Evolutionary conservation across 2,797 vertebrate species (phyloP).

Genomic region (Hoplostethus mediterraneus): DNA sequence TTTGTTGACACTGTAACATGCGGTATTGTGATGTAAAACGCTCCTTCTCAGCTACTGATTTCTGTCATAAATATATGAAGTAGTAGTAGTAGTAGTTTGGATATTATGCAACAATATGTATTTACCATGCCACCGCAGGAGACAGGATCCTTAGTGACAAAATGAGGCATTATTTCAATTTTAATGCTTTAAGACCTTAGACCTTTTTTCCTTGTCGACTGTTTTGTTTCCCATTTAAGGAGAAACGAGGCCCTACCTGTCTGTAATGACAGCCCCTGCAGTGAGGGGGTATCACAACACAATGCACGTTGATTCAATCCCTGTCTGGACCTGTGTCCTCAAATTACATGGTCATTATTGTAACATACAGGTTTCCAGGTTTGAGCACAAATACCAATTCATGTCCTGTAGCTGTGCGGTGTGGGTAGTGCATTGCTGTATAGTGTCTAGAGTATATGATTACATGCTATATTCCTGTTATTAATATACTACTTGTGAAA

Average conservation of each 20-base stretch:
- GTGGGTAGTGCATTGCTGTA: too few species aligned
- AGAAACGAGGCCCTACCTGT: slow-evolving; percentile 13
- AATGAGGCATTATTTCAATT: neutral
- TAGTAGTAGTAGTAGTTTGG: neutral
- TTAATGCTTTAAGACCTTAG: neutral
- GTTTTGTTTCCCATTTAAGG: slow-evolving; percentile 13
- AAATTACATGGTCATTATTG: slow-evolving; percentile 55
- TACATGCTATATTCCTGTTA: neutral
- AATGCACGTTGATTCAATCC: slow-evolving; percentile 40
- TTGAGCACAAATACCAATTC: neutral
- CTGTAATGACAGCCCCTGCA: slow-evolving; percentile 42
- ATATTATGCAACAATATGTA: neutral
- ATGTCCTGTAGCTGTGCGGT: neutral
- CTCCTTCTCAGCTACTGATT: neutral
- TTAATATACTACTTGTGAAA: neutral
- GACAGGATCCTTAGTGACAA: neutral
- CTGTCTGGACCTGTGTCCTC: slow-evolving; percentile 52
- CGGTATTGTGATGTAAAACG: neutral
- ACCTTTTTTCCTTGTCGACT: neutral
- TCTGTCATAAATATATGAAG: neutral
- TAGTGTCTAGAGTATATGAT: neutral
- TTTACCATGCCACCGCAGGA: neutral
- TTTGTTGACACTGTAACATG: slow-evolving; percentile 4
- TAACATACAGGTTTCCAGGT: slow-evolving; percentile 30
- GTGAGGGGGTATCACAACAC: slow-evolving; percentile 22